These are phyloP conservation scores for Pangasius djambal DNA, from an alignment of 2,797 vertebrate genomes.

Conservation along the genomic window DNA sequence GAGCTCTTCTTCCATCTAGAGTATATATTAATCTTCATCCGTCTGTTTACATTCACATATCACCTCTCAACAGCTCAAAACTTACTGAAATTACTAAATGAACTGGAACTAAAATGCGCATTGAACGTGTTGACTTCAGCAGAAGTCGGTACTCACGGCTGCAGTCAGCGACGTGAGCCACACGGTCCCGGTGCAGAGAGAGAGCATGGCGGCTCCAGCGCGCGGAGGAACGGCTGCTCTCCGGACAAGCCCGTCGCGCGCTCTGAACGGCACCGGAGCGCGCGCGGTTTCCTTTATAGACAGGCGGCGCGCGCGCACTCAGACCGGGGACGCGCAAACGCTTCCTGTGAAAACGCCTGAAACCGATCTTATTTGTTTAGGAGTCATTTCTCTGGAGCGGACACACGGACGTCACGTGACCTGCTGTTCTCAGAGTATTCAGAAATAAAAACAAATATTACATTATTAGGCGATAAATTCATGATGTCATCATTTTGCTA, in stretches of 20 bases:
- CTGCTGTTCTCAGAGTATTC: background rate
- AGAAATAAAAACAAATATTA: too few species aligned
- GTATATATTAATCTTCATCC: background rate
- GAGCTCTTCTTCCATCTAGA: background rate
- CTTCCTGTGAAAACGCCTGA: background rate
- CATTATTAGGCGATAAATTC: too few species aligned
- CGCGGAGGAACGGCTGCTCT: background rate
- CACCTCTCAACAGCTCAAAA: background rate
- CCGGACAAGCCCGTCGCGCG: slow-evolving; percentile 20
- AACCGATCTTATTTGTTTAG: too few species aligned
- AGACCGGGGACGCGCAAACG: background rate
- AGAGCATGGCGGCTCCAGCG: slow-evolving; percentile 29
- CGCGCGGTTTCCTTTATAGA: slow-evolving; percentile 21
- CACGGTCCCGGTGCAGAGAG: slow-evolving; percentile 3
- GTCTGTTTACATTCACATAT: background rate
- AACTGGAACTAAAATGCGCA: background rate
- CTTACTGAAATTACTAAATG: background rate
- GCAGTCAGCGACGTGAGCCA: slow-evolving; percentile 34
- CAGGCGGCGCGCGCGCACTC: background rate
- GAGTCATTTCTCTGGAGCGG: too few species aligned
- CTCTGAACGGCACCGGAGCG: background rate
- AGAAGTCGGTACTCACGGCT: slow-evolving; percentile 43
- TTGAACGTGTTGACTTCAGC: background rate
- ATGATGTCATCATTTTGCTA: too few species aligned
- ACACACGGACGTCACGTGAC: background rate